These are phyloP conservation scores for Microcebus jonahi DNA, from an alignment of 2,113 vertebrate species.

Conservation along the genomic window DNA sequence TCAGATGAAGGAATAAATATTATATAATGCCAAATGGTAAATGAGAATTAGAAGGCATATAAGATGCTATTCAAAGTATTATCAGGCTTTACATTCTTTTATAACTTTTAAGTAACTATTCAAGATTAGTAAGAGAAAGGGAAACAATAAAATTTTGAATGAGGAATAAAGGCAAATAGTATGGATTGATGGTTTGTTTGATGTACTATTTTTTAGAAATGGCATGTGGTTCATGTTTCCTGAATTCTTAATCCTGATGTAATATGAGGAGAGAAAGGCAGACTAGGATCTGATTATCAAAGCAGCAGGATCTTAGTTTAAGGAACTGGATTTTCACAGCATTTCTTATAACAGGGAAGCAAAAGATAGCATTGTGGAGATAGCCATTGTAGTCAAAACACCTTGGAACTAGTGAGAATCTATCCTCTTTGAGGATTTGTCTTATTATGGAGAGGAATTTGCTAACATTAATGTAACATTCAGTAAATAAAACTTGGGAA, in stretches of 20 bases:
- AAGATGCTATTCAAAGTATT: background rate
- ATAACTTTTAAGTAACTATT: background rate
- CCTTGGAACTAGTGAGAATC: background rate
- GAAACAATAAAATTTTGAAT: background rate
- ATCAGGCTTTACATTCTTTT: background rate
- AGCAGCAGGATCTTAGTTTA: background rate
- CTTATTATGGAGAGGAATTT: background rate
- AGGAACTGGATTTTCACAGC: background rate
- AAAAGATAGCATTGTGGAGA: background rate
- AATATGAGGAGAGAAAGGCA: background rate
- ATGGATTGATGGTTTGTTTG: background rate
- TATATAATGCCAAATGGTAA: background rate
- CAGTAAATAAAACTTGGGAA: background rate
- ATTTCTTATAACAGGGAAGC: background rate
- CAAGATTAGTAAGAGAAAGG: background rate
- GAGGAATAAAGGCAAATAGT: background rate
- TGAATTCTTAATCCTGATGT: background rate
- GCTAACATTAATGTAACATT: background rate
- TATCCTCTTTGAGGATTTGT: background rate
- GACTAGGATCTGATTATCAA: background rate
- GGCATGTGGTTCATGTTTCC: background rate
- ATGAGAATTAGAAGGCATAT: background rate
- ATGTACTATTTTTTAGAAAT: background rate
- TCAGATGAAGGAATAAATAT: background rate
- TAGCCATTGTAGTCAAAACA: background rate